These are phyloP conservation scores for Drymodes brunneopygia DNA, from an alignment of 2,113 vertebrate species.

Conservation along the genomic window DNA sequence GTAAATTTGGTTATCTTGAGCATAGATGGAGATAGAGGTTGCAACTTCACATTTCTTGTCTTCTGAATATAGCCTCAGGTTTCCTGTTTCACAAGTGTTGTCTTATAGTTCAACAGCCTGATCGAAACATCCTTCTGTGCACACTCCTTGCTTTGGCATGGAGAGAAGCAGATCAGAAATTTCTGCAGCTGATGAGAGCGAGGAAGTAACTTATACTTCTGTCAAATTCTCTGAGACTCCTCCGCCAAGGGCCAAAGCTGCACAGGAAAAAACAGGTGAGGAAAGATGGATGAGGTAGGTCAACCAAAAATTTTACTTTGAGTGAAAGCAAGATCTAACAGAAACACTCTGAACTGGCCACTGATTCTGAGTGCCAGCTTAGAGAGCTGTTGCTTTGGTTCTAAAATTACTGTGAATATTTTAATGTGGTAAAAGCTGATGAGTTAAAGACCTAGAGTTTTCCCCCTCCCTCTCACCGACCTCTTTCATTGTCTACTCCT, in stretches of 20 bases:
- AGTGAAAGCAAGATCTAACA: background rate
- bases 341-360: background rate
- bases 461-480: background rate
- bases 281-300: background rate
- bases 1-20: background rate
- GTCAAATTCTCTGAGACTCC: background rate
- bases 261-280: background rate
- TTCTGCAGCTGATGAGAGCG: background rate
- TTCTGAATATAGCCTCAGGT: background rate
- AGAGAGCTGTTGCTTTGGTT: background rate
- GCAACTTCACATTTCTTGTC: background rate
- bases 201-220: background rate
- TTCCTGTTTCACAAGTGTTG: slow-evolving; percentile 12
- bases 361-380: background rate
- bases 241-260: background rate
- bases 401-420: background rate
- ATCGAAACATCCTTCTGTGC: background rate
- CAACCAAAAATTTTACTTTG: background rate
- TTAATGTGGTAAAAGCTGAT: background rate
- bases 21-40: background rate
- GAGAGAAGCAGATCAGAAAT: slow-evolving; percentile 19
- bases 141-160: background rate
- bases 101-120: background rate
- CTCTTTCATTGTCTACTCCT: background rate
- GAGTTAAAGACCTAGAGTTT: background rate